Conservation (phyloP, 1,140 invertebrate genomes). For the Drosophila varians region DNA sequence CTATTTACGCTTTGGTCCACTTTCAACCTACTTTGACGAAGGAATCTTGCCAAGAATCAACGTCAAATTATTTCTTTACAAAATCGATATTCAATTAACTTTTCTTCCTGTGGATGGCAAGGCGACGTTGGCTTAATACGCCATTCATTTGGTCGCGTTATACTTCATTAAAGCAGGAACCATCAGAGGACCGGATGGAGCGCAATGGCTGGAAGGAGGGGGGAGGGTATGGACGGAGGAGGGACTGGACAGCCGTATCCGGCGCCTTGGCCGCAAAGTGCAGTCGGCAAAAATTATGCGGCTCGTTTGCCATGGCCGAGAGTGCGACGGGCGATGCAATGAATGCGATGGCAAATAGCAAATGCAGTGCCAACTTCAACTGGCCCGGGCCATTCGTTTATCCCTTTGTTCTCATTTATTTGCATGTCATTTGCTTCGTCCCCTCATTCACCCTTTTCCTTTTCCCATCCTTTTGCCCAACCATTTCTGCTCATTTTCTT, state of each 20-base stretch:
- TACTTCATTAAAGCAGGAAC: constrained; percentile 77
- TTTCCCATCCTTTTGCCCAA: neutral
- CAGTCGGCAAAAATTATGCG: constrained; percentile 79
- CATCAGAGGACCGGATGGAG: constrained; percentile 14
- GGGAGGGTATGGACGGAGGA: neutral
- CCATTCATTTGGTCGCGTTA: constrained; percentile 78
- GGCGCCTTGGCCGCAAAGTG: constrained; percentile 72
- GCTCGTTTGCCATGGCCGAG: constrained; percentile 68
- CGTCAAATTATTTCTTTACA: neutral
- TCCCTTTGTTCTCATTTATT: constrained; percentile 80
- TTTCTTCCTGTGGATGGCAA: constrained; percentile 30
- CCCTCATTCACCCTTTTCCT: constrained; percentile 9
- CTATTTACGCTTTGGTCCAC: neutral
- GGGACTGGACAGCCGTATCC: constrained; percentile 37
- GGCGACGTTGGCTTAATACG: constrained; percentile 78
- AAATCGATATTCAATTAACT: constrained; percentile 5
- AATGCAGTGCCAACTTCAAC: constrained; percentile 56
- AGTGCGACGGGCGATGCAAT: constrained; percentile 36
- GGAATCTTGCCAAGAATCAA: neutral
- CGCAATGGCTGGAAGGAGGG: neutral
- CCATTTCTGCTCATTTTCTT: constrained; percentile 20
- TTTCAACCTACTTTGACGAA: neutral
- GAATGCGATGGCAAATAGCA: constrained; percentile 47
- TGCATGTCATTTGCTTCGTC: constrained; percentile 74
- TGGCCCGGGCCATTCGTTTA: constrained; percentile 68